Percentiles rank a stretch among this genome's conserved stretches.
Conservation (phyloP, 2,113 vertebrate species). For the Grammomys dolichurus region DNA sequence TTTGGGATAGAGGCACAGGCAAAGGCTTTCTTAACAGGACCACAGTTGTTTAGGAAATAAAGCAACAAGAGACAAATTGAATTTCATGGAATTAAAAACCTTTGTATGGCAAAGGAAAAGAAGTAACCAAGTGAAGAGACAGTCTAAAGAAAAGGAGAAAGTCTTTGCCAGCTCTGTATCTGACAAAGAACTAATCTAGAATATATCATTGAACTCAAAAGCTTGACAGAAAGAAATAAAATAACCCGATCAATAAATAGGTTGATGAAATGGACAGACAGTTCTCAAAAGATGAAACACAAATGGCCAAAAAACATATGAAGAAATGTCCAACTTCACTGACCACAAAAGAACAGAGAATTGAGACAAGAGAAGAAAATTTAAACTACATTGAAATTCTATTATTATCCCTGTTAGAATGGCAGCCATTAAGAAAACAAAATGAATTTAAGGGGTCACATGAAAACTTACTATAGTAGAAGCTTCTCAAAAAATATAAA, state of each 20-base stretch:
- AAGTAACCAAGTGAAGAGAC: neutral
- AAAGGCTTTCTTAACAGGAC: neutral
- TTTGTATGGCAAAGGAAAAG: neutral
- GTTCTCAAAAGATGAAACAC: neutral
- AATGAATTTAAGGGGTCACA: neutral
- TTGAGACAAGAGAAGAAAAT: neutral
- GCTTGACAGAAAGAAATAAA: neutral
- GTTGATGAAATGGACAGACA: neutral
- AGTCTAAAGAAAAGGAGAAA: neutral
- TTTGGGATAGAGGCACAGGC: neutral
- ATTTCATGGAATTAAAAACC: neutral
- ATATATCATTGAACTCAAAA: neutral
- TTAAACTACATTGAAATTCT: neutral
- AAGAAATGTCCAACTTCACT: neutral
- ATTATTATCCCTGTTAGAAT: neutral
- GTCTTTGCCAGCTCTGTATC: neutral
- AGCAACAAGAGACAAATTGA: neutral
- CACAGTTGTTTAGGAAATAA: neutral
- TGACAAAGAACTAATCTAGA: neutral
- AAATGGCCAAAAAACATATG: neutral
- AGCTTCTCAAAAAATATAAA: neutral
- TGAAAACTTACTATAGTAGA: neutral
- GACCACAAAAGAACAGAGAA: neutral
- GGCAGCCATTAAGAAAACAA: neutral
- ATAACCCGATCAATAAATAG: neutral